A percentile compares a stretch with the other conserved stretches of the same genome.
These are phyloP conservation scores for Netelia melanura DNA, from an alignment of 2,888 invertebrate species.

Conservation along the genomic window DNA sequence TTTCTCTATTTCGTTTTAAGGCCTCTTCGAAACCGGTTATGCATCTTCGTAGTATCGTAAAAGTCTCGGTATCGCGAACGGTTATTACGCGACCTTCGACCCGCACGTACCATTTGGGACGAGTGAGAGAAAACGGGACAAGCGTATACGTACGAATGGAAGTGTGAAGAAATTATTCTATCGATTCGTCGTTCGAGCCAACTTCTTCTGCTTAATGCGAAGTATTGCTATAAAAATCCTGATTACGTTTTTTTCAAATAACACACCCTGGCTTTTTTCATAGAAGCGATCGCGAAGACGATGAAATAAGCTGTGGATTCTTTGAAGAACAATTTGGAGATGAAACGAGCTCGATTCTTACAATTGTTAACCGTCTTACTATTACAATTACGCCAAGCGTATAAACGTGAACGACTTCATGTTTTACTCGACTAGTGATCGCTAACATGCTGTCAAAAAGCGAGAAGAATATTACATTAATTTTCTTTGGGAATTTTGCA, in stretches of 20 bases:
- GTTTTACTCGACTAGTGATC: no score
- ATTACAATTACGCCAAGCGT: no score
- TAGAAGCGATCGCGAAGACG: background rate
- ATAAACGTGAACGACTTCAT: no score
- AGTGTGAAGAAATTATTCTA: conserved; percentile 10
- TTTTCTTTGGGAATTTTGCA: no score
- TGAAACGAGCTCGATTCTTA: background rate
- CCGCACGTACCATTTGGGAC: conserved; percentile 34
- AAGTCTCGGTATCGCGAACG: conserved; percentile 18
- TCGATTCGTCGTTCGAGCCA: background rate
- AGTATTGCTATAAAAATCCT: background rate
- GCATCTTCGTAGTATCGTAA: conserved; percentile 35
- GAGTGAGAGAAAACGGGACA: conserved; percentile 8
- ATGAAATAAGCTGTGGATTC: background rate
- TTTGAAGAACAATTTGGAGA: background rate
- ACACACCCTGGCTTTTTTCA: background rate
- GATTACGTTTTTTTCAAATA: background rate
- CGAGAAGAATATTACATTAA: no score
- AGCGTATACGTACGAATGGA: background rate
- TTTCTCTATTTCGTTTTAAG: conserved; percentile 15
- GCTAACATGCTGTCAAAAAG: no score
- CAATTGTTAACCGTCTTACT: no score
- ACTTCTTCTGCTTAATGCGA: background rate
- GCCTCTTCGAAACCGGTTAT: conserved; percentile 21
- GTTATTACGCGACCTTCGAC: conserved; percentile 33